phyloP scores from a whole-genome alignment of 2,113 vertebrate species.

The Anthoscopus minutus region DNA sequence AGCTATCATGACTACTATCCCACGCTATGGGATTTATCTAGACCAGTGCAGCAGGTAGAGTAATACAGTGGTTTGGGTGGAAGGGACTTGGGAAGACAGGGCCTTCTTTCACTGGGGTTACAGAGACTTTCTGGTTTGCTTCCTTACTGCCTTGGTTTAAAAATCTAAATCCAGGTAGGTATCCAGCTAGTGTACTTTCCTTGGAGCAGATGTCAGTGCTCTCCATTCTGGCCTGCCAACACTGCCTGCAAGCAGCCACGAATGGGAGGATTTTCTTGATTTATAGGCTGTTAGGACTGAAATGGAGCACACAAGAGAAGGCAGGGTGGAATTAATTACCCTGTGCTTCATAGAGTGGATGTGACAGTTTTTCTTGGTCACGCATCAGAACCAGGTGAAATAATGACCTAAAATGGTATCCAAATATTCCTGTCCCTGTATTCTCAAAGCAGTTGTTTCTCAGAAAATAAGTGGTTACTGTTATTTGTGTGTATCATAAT shows the following conservation, averaged over 20 bases:
- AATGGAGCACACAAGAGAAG: background rate
- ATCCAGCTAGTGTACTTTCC: background rate
- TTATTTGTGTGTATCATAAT: background rate
- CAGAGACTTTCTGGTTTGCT: background rate
- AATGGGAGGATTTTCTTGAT: background rate
- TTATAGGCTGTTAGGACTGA: background rate
- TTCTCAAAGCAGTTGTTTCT: background rate
- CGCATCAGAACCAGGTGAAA: background rate
- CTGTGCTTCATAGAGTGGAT: rapidly evolving
- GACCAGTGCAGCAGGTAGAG: background rate
- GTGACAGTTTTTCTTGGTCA: background rate
- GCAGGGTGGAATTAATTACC: background rate
- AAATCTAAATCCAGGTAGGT: background rate
- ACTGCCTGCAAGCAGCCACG: background rate
- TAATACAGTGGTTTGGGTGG: background rate
- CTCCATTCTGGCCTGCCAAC: background rate
- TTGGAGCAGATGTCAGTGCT: background rate
- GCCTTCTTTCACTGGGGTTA: background rate
- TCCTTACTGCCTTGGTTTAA: background rate
- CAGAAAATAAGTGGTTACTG: background rate
- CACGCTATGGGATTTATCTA: background rate
- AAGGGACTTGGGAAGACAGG: background rate
- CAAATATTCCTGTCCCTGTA: background rate
- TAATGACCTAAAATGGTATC: background rate
- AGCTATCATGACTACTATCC: background rate